Base-by-base conservation (phyloP, 2,797 vertebrate genomes). In the Bovichtus diacanthus region DNA sequence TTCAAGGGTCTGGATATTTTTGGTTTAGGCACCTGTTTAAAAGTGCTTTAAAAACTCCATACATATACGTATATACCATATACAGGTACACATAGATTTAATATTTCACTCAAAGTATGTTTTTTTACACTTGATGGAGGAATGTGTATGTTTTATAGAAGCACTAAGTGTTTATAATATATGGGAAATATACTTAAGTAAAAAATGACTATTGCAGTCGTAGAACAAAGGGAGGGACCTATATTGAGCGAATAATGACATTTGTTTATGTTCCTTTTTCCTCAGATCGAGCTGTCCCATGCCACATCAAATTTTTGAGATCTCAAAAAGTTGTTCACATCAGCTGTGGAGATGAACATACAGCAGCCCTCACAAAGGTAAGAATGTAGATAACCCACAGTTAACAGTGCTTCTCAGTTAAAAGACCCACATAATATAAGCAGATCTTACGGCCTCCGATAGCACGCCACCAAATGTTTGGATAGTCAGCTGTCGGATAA, bases 291-390 rank as follows among this genome's bases (percentile, higher is more conserved):
- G 96, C 97, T 21, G 97, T 97, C 36, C 98, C 98, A 1, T 99
- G 97, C 82, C 98, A 99, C 5, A 97, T 99, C 88, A 99, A 99
- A 84, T 97, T 98, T 85, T 86, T 99, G 86, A 91, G 98, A 62
- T 96, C 96, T 44, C 98, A 99, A 80, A 98, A 99, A 84, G 97
- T 99, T 16, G 97, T 99, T 82, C 97, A 98, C 87, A 98, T 99
- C 90, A 97, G 97, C 89, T 99, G 98, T 90, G 98, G 98, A 78
- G 97, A 97, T 59, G 97, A 98, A 27, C 98, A 99, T 72, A 99
- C 98, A 0, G 98, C 98, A 47, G 97, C 98, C 21, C 94, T 99
- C 73, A 99, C 98, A 64, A 99, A 99, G 96, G 98, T 99, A 95
- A 0, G 5, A 3, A 18, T 31, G 6, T 1, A 16, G 21, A 41